Conservation (phyloP, 2,888 invertebrate species). For the Idaea biselata region DNA sequence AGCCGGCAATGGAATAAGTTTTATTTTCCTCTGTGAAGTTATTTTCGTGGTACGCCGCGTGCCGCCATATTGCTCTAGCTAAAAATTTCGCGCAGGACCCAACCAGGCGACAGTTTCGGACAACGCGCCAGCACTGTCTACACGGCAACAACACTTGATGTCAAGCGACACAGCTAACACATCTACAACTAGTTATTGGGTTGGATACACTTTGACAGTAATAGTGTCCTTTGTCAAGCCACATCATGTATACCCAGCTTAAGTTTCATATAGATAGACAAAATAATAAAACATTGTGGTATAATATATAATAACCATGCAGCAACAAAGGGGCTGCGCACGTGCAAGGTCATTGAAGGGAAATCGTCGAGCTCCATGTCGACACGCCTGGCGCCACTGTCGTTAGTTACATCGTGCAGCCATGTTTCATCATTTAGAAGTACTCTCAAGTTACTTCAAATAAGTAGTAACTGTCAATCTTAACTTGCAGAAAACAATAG, state of each 20-base stretch:
- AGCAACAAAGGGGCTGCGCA: slow-evolving; percentile 49
- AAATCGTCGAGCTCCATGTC: slow-evolving; percentile 67
- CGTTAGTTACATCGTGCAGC: slow-evolving; percentile 58
- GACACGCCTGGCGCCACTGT: slow-evolving; percentile 52
- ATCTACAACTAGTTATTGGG: too few relatives aligned
- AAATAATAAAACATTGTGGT: slow-evolving; percentile 43
- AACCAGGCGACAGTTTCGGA: too few relatives aligned
- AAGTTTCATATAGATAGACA: slow-evolving; percentile 35
- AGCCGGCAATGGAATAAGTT: too few relatives aligned
- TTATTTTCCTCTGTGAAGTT: too few relatives aligned
- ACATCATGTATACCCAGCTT: slow-evolving; percentile 1
- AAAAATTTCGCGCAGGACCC: too few relatives aligned
- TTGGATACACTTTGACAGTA: too few relatives aligned
- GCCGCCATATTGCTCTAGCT: too few relatives aligned
- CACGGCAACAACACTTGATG: too few relatives aligned
- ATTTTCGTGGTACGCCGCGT: too few relatives aligned
- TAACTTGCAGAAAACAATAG: background rate
- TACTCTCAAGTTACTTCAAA: background rate
- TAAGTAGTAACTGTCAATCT: background rate
- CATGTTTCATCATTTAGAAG: slow-evolving; percentile 51
- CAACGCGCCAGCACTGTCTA: too few relatives aligned
- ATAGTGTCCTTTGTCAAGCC: too few relatives aligned
- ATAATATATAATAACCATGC: slow-evolving; percentile 47
- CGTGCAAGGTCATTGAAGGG: slow-evolving; percentile 75
- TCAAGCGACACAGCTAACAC: too few relatives aligned